Evolutionary conservation across 1,140 invertebrate genomes (phyloP), one percentile per base, ranked within the genome.

Genomic region (Oncopodura yosiiana): DNA sequence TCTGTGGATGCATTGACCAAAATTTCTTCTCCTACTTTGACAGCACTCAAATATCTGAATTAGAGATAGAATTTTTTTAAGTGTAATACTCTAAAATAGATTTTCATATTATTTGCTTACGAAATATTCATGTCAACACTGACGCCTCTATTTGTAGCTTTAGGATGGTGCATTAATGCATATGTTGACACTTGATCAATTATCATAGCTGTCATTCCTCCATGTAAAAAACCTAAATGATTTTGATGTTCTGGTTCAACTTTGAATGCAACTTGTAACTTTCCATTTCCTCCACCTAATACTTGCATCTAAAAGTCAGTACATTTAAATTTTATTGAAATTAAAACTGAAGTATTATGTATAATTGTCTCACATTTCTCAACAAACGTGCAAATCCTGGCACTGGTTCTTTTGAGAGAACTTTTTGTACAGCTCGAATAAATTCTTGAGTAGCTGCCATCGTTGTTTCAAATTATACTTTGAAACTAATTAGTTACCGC

Each of bases 1-100:
- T 83, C 70, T 3, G 86, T 86, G 44, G 77, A 77, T 1, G 87
- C 84, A 69, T 89, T 81, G 21, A 94, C 79, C 30, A 81, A 65
- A n/a, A 95, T 75, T 37, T 78, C 74, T 56, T 93, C 85, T 3
- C 87, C 88, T 53, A 80, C 71, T 65, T 76, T 76, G 1, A 84
- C 88, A 26, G 80, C 75, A 52, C 81, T 86, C 26, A 23, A 24
- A 26, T 50, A 37, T 29, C n/a, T 30, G 3, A 30, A 50, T 18
- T 18, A 50, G 8, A 11, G 3, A 14, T 26, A 4, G n/a, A n/a
- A n/a, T 50, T 6, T 6, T 21, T 50, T 9, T 16, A 5, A 5
- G 23, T 50, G 18, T 41, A 39, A 24, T 23, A 19, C 5, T 29
- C 5, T 29, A 32, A 34, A 49, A 8, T 36, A 34, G 36, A 34